Conservation (phyloP, 2,113 vertebrate genomes). For the Gyps fulvus region DNA sequence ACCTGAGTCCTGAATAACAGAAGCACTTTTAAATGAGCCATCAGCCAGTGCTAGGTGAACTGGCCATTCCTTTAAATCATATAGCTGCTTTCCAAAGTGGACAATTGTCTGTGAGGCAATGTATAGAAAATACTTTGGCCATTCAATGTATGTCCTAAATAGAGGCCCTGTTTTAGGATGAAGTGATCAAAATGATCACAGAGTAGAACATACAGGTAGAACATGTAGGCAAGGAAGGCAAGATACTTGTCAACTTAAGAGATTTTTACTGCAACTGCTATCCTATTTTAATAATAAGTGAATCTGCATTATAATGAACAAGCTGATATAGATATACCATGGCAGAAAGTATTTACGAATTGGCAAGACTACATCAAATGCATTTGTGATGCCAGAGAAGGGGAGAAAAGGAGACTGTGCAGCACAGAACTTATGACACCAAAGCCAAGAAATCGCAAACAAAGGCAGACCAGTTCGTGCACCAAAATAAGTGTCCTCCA, state of each 20-base stretch:
- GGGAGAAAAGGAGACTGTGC: neutral
- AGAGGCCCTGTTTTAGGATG: neutral
- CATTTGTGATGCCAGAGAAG: neutral
- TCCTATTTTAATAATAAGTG: neutral
- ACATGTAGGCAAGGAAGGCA: neutral
- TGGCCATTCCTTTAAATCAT: neutral
- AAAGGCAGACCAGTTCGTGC: neutral
- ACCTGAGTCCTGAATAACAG: neutral
- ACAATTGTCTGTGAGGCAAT: neutral
- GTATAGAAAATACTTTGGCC: neutral
- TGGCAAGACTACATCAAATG: neutral
- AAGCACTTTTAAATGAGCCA: neutral
- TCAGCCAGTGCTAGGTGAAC: neutral
- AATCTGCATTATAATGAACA: neutral
- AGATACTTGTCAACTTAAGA: neutral
- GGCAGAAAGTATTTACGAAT: neutral
- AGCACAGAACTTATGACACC: neutral
- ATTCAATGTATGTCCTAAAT: neutral
- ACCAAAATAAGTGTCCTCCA: neutral
- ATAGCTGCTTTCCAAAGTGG: neutral
- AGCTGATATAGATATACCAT: neutral
- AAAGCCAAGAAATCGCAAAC: neutral
- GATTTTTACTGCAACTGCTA: neutral
- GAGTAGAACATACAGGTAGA: neutral
- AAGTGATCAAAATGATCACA: neutral